These are phyloP conservation scores for Leucoma salicis DNA, from an alignment of 2,888 invertebrate species.

Conservation along the genomic window DNA sequence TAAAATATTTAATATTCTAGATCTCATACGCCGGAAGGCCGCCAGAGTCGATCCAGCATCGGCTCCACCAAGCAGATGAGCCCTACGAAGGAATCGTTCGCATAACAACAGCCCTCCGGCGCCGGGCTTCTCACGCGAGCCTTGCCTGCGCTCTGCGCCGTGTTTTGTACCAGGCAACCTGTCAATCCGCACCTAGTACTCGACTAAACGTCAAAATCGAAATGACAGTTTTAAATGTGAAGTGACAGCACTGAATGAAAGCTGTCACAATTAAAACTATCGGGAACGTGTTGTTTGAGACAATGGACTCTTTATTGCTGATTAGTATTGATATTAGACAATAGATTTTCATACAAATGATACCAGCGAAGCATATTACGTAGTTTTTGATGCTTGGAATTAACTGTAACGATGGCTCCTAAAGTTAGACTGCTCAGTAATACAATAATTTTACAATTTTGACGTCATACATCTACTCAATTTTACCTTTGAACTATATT, in stretches of 20 bases:
- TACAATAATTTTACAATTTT: constrained; percentile 28
- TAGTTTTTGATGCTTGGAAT: constrained; percentile 37
- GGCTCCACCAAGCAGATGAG: constrained; percentile 61
- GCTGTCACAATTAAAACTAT: constrained; percentile 15
- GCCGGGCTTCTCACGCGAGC: constrained; percentile 62
- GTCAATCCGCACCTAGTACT: constrained; percentile 51
- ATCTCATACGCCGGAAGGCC: constrained; percentile 67
- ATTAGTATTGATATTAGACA: constrained; percentile 18
- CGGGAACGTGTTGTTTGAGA: constrained; percentile 25
- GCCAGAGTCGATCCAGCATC: constrained; percentile 64
- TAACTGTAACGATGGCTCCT: constrained; percentile 42
- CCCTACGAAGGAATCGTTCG: constrained; percentile 68
- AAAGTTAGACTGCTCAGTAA: constrained; percentile 44
- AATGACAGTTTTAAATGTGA: constrained; percentile 10
- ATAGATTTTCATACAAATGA: constrained; percentile 16
- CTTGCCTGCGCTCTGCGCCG: constrained; percentile 67
- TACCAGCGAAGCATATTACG: constrained; percentile 32
- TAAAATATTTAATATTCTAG: constrained; percentile 30
- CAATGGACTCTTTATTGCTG: constrained; percentile 27
- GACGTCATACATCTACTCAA: constrained; percentile 26
- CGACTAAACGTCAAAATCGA: constrained; percentile 36
- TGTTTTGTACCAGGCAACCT: constrained; percentile 63
- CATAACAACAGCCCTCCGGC: constrained; percentile 66
- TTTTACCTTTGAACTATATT: constrained; percentile 33
- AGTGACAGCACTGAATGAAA: constrained; percentile 10